A percentile compares a stretch with the other conserved stretches of the same genome.
Evolutionary conservation across 2,888 invertebrate species (phyloP).

Genomic region (Eustalomyia histrio): DNA sequence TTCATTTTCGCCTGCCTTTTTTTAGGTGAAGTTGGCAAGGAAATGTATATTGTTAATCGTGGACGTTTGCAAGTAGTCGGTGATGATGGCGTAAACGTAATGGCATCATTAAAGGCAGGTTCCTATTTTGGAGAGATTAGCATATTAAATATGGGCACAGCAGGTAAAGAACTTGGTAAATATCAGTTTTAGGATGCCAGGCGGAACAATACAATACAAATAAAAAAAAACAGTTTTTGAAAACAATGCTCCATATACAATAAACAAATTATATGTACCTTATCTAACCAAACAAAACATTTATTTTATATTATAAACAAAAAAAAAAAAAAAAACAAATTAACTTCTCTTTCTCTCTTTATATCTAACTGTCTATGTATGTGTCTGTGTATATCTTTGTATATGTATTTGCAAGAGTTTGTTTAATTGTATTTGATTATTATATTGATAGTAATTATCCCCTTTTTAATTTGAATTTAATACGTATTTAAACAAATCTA

Average conservation of each 20-base stretch:
- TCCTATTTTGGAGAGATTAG: conserved; percentile 99
- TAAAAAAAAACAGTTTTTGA: conserved; percentile 18
- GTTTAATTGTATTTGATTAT: conserved; percentile 16
- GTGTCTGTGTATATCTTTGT: conserved; percentile 1
- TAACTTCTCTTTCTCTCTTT: conserved; percentile 8
- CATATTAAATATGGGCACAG: conserved; percentile 99
- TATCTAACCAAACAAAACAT: background rate
- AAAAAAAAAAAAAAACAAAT: too few relatives aligned
- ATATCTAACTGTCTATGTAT: background rate
- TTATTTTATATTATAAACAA: background rate
- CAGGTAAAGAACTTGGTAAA: conserved; percentile 98
- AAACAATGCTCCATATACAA: background rate
- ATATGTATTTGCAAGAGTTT: conserved; percentile 25
- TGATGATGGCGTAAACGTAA: conserved; percentile 96
- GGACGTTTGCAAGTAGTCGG: conserved; percentile 97
- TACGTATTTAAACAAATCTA: background rate
- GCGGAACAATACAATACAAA: conserved; percentile 73
- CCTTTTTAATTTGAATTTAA: background rate
- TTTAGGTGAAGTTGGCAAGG: conserved; percentile 98
- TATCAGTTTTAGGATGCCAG: conserved; percentile 84
- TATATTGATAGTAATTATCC: background rate
- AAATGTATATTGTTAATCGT: conserved; percentile 99
- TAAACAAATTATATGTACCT: background rate
- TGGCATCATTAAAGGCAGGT: conserved; percentile 98
- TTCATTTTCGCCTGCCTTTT: background rate